Conservation (phyloP, 2,113 vertebrate species). For the Rissa tridactyla region DNA sequence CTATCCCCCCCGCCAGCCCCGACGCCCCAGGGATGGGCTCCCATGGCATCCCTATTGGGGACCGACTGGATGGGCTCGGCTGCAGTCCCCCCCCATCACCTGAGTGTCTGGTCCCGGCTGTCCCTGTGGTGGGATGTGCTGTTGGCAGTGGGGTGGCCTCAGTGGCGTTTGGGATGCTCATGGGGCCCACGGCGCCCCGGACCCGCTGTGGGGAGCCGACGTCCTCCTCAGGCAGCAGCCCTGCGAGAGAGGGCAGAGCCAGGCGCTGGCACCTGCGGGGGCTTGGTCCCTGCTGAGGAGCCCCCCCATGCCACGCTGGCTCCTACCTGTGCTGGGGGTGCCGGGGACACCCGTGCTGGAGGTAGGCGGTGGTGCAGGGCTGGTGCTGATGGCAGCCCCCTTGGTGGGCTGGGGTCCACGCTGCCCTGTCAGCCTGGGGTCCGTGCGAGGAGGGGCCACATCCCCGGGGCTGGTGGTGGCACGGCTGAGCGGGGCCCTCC, state of each 20-base stretch:
- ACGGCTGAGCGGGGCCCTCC: background rate
- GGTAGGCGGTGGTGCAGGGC: fast-evolving
- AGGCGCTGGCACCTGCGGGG: fast-evolving
- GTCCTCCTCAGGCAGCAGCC: constrained; percentile 19
- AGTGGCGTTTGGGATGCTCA: constrained; percentile 15
- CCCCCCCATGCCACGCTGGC: background rate
- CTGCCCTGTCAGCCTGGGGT: fast-evolving
- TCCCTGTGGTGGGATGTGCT: background rate
- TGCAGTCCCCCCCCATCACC: constrained; percentile 36
- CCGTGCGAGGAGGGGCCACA: background rate
- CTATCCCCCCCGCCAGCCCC: background rate
- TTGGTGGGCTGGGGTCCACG: fast-evolving
- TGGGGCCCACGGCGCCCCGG: constrained; percentile 61
- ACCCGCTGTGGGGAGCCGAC: constrained; percentile 63
- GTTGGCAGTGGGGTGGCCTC: background rate
- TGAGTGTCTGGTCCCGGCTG: constrained; percentile 21
- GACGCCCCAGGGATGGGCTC: background rate
- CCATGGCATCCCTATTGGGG: background rate
- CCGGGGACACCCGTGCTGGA: background rate
- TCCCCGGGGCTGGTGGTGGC: background rate
- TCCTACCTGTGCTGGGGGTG: constrained; percentile 50
- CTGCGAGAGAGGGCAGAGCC: background rate
- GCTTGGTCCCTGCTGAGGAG: fast-evolving
- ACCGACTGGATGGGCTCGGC: background rate
- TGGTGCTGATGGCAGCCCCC: background rate